These are phyloP conservation scores for Caenorhabditis becei DNA, from an alignment of 2,888 invertebrate species.

Conservation along the genomic window DNA sequence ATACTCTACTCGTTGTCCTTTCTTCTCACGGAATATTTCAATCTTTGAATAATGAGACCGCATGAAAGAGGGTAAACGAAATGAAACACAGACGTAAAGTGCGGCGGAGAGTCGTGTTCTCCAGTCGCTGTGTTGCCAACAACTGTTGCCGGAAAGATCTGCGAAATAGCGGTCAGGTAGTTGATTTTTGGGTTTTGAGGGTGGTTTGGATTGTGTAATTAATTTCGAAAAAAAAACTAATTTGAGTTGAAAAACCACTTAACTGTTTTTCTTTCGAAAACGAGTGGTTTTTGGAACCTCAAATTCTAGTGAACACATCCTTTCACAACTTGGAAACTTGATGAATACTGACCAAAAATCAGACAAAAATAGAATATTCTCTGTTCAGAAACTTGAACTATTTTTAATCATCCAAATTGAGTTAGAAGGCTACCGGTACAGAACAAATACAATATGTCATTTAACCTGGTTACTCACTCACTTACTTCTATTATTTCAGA, in stretches of 20 bases:
- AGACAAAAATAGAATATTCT: neutral
- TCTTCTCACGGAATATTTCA: constrained; percentile 15
- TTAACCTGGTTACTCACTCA: too few relatives aligned
- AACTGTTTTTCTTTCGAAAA: too few relatives aligned
- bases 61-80: constrained; percentile 19
- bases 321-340: too few relatives aligned
- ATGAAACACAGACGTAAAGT: constrained; percentile 15
- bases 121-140: constrained; percentile 5
- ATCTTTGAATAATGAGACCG: constrained; percentile 53
- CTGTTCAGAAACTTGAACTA: neutral
- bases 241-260: too few relatives aligned
- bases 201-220: too few relatives aligned
- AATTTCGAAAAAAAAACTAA: too few relatives aligned
- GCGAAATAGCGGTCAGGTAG: neutral
- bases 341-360: neutral
- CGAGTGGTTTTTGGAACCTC: too few relatives aligned
- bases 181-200: neutral
- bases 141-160: constrained; percentile 15
- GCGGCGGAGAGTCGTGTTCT: constrained; percentile 17
- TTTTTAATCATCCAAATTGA: too few relatives aligned
- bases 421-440: too few relatives aligned
- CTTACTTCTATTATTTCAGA: too few relatives aligned
- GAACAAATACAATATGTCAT: too few relatives aligned
- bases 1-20: constrained; percentile 12
- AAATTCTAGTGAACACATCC: too few relatives aligned